Percentiles rank a stretch among this genome's conserved stretches.
These are phyloP conservation scores for Leucoraja erinaceus DNA, from an alignment of 2,113 vertebrate genomes.

Conservation along the genomic window DNA sequence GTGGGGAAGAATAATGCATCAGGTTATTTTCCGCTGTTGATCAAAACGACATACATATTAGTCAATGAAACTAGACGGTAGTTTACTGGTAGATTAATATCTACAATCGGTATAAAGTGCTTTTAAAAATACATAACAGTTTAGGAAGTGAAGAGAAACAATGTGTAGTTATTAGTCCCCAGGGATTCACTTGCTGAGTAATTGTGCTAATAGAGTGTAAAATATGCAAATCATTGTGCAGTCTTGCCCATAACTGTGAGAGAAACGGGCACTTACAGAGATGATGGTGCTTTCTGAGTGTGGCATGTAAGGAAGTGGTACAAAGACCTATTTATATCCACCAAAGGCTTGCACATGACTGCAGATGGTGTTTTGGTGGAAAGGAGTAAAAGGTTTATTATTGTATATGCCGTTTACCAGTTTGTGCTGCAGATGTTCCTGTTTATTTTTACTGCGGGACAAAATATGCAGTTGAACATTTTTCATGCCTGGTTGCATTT, in stretches of 20 bases:
- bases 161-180: conserved; percentile 30
- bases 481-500: conserved; percentile 50
- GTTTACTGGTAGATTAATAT: conserved; percentile 31
- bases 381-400: conserved; percentile 58
- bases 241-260: background rate
- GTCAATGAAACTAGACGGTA: background rate
- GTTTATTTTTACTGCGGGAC: conserved; percentile 63
- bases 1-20: background rate
- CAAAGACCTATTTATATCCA: conserved; percentile 59
- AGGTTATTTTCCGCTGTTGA: background rate
- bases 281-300: conserved; percentile 57
- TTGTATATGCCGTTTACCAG: conserved; percentile 55
- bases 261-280: conserved; percentile 47
- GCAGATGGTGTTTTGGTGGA: conserved; percentile 59
- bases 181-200: background rate
- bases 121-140: conserved; percentile 34
- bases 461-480: conserved; percentile 51
- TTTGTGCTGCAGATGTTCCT: conserved; percentile 59
- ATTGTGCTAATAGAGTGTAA: conserved; percentile 24
- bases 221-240: background rate
- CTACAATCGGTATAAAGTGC: background rate
- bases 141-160: conserved; percentile 33
- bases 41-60: background rate
- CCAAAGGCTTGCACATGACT: conserved; percentile 56
- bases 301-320: conserved; percentile 55